Percentiles rank a stretch among this genome's conserved stretches.
phyloP scores from a whole-genome alignment of 2,113 vertebrate genomes.

The Pachycephala philippinensis region DNA sequence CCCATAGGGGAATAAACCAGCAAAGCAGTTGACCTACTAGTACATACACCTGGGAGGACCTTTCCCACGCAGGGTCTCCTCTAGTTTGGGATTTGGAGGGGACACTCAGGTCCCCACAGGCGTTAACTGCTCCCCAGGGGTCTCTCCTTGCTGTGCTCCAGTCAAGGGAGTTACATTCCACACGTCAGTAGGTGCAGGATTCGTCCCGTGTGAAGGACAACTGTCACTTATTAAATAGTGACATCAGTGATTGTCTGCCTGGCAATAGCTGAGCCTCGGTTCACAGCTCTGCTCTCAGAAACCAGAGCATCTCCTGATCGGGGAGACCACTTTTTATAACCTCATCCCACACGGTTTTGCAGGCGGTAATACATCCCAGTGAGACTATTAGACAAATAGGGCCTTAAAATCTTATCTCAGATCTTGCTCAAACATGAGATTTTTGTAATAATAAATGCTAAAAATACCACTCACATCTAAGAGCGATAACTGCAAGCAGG shows the following conservation, averaged over 20 bases:
- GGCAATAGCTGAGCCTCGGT: background rate
- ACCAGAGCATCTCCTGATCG: background rate
- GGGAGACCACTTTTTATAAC: background rate
- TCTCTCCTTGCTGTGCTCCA: background rate
- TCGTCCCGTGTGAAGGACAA: background rate
- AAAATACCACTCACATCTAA: background rate
- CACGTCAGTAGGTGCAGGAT: background rate
- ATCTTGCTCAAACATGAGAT: conserved; percentile 25
- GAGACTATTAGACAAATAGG: conserved; percentile 45
- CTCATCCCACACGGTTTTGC: background rate
- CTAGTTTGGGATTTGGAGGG: conserved; percentile 1
- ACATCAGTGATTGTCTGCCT: background rate
- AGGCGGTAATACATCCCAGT: background rate
- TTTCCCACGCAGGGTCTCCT: background rate
- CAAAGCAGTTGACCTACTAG: conserved; percentile 43
- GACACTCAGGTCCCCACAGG: background rate
- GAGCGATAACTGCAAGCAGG: background rate
- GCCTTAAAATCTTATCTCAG: conserved; percentile 43
- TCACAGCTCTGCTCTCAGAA: background rate
- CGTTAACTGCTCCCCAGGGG: background rate
- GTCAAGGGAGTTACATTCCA: background rate
- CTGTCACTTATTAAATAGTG: conserved; percentile 38
- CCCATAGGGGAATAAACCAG: background rate
- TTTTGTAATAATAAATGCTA: conserved; percentile 52
- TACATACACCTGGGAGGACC: background rate